phyloP scores from a whole-genome alignment of 1,140 invertebrate species.

The Papilio dardanus region DNA sequence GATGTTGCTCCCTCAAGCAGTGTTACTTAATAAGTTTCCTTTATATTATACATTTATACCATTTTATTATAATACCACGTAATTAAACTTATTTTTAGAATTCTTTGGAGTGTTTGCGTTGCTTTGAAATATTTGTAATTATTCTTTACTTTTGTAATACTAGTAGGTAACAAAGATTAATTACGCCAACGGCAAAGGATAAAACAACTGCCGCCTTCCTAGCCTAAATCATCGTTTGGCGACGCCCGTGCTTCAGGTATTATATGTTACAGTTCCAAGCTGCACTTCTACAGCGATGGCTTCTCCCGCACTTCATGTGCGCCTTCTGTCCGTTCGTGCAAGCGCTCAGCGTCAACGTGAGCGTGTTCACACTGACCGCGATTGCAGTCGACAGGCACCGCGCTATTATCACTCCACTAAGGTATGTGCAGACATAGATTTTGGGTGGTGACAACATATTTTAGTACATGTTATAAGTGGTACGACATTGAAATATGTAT shows the following conservation, averaged over 20 bases:
- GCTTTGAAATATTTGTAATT: not conserved
- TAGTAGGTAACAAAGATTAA: not conserved
- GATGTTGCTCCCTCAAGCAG: not conserved
- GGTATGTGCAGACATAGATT: conserved; percentile 68
- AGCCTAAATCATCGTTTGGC: not conserved
- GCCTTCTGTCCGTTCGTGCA: conserved; percentile 92
- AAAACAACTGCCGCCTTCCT: too few relatives aligned
- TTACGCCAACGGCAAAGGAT: not conserved
- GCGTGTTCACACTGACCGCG: conserved; percentile 91
- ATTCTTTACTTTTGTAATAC: not conserved
- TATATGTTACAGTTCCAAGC: conserved; percentile 87
- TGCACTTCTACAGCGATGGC: conserved; percentile 90
- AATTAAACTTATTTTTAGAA: not conserved
- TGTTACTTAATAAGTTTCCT: not conserved
- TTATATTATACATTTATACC: not conserved
- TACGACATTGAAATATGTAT: too few relatives aligned
- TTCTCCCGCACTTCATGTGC: conserved; percentile 92
- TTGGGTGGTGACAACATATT: too few relatives aligned
- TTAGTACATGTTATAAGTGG: too few relatives aligned
- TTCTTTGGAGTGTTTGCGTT: not conserved
- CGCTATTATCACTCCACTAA: conserved; percentile 87
- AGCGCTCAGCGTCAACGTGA: conserved; percentile 90
- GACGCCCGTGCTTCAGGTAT: not conserved
- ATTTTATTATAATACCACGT: not conserved
- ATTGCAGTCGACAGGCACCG: conserved; percentile 90